Evolutionary conservation across 1,140 invertebrate genomes (phyloP).

Genomic region (Sitodiplosis mosellana): DNA sequence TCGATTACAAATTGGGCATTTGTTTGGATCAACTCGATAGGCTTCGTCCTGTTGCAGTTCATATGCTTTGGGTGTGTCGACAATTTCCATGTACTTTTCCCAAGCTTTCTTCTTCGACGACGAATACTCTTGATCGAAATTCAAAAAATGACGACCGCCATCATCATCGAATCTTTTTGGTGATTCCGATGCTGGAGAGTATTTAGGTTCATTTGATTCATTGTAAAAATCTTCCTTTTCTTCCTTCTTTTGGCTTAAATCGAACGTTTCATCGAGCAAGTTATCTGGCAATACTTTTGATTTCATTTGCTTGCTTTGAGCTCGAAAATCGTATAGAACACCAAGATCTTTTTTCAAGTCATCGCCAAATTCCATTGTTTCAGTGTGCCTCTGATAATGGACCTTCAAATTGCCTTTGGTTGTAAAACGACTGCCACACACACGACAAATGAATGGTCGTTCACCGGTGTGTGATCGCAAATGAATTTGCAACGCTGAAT

Average conservation of each 20-base stretch:
- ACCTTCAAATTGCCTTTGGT: slow-evolving; percentile 96
- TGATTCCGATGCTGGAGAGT: too few relatives aligned
- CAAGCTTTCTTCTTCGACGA: slow-evolving; percentile 71
- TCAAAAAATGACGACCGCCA: too few relatives aligned
- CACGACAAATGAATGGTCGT: slow-evolving; percentile 94
- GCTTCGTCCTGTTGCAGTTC: slow-evolving; percentile 90
- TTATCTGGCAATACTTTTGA: too few relatives aligned
- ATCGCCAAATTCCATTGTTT: slow-evolving; percentile 24
- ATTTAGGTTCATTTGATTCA: too few relatives aligned
- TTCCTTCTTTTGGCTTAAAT: too few relatives aligned
- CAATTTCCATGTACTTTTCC: slow-evolving; percentile 88
- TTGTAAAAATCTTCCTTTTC: too few relatives aligned
- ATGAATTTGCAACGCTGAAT: slow-evolving; percentile 88
- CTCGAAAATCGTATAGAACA: too few relatives aligned
- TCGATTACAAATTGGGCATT: slow-evolving; percentile 93
- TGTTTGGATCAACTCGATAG: slow-evolving; percentile 59
- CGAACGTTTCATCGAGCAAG: too few relatives aligned
- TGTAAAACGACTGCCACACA: slow-evolving; percentile 93
- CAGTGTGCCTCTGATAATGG: slow-evolving; percentile 87
- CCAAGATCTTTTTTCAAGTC: too few relatives aligned
- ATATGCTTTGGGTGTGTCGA: slow-evolving; percentile 68
- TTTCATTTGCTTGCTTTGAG: too few relatives aligned
- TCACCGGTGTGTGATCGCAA: slow-evolving; percentile 92
- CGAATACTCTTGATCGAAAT: too few relatives aligned
- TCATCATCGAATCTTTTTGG: too few relatives aligned